Percentiles rank a stretch among this genome's conserved stretches.
phyloP scores from a whole-genome alignment of 2,113 vertebrate genomes.

The Crotalus tigris region DNA sequence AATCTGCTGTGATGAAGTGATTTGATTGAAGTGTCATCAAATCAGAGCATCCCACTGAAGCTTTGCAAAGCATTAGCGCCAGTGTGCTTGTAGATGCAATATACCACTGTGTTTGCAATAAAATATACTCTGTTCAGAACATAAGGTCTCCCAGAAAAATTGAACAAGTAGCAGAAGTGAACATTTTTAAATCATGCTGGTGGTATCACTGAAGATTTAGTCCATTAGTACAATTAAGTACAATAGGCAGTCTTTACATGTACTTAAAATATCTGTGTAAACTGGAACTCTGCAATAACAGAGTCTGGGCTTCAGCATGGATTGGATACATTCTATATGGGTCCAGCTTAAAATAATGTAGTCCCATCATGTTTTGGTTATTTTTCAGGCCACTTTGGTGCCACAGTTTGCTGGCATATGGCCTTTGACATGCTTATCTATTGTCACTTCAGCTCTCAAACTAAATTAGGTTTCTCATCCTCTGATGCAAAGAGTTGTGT shows the following conservation, averaged over 20 bases:
- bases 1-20: not conserved
- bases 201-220: not conserved
- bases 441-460: no score
- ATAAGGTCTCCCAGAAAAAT: not conserved
- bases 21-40: not conserved
- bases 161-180: not conserved
- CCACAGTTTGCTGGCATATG: not conserved
- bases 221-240: not conserved
- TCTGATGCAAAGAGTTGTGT: not conserved
- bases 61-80: not conserved
- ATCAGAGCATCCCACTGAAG: not conserved
- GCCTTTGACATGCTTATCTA: not conserved
- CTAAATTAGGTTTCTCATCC: not conserved
- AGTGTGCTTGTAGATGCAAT: not conserved
- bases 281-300: not conserved
- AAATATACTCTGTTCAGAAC: not conserved
- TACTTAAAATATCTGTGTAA: not conserved
- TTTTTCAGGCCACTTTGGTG: not conserved
- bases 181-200: not conserved
- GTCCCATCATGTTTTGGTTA: not conserved
- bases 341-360: not conserved
- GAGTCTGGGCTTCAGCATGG: not conserved
- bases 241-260: not conserved
- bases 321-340: not conserved
- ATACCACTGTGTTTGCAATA: not conserved